Evolutionary conservation across 2,113 vertebrate species (phyloP).

Genomic region (Larimichthys polyactis): DNA sequence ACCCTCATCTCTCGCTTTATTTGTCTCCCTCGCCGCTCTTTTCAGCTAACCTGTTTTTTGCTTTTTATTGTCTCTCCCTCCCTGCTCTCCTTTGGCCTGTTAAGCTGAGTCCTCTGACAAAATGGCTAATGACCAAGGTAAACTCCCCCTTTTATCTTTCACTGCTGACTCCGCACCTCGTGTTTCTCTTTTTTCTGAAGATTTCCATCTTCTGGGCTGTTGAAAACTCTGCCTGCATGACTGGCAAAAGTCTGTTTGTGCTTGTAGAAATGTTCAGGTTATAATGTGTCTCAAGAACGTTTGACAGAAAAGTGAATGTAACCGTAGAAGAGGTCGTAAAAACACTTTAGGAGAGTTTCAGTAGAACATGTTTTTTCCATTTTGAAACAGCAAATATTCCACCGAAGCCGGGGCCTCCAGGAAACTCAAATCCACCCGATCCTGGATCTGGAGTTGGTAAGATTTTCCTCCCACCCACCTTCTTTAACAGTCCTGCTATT

Average conservation of each 20-base stretch:
- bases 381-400: slow-evolving; percentile 86
- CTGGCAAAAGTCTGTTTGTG: slow-evolving; percentile 20
- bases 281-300: neutral
- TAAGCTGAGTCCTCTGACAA: slow-evolving; percentile 99
- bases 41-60: slow-evolving; percentile 85
- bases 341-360: neutral
- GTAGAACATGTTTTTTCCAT: neutral
- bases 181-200: slow-evolving; percentile 33
- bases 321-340: neutral
- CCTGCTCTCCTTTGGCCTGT: slow-evolving; percentile 86
- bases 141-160: slow-evolving; percentile 83
- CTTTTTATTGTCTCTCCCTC: slow-evolving; percentile 89
- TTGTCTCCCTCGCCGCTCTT: slow-evolving; percentile 64
- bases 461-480: slow-evolving; percentile 32
- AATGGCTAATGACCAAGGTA: slow-evolving; percentile 99
- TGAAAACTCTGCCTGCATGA: slow-evolving; percentile 45
- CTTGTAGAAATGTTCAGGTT: neutral
- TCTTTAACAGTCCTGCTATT: neutral
- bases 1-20: slow-evolving; percentile 37
- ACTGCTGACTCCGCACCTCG: slow-evolving; percentile 55
- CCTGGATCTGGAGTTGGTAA: slow-evolving; percentile 89
- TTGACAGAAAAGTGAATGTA: slow-evolving; percentile 5
- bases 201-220: slow-evolving; percentile 50
- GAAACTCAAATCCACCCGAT: slow-evolving; percentile 78
- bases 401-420: slow-evolving; percentile 84